Base-by-base conservation (phyloP, 2,888 invertebrate genomes). In the Catotricha subobsoleta region DNA sequence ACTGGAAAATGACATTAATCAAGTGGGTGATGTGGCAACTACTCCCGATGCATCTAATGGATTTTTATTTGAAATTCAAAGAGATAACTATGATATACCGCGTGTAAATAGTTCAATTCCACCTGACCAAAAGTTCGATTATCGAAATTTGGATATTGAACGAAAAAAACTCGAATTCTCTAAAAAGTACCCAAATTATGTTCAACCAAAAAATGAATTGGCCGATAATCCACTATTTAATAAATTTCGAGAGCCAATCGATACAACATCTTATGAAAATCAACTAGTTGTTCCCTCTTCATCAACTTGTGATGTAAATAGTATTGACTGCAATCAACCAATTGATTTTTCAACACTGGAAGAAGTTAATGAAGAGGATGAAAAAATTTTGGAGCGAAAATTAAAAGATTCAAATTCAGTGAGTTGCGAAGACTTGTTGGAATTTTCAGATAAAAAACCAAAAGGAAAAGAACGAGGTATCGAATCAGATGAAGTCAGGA, bases 401-500 rank as follows among this genome's bases (percentile, higher is more conserved):
- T 23, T 30, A 10, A 44, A 48, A 52, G 54, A 69, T 50, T 71
- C 76, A 36, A 87, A 88, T 54, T 81, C 86, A 50, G 90, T 90
- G 1, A 88, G 87, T 37, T 90, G 88, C 51, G 91, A 91, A 58
- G 90, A 91, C 64, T 65, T 91, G 43, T 60, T 90, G 41, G 88
- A 90, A 57, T 91, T 91, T 54, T 82, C 86, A 0, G 79, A 81
- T 56, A 76, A 78, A 49, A 81, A 80, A 46, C 86, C 86, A 0
- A 80, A 78, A 49, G 83, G 86, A 0, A 71, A 79, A 33, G 82
- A 84, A 37, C 72, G 82, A 5, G 86, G 87, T 12, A 74, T 80
- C 12, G 88, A 88, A 57, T 84, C 86, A 0, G 91, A 92, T 55
- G 90, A 91, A 69, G 88, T 90, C 30, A 69, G 90, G 49, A 81